Evolutionary conservation across 2,113 vertebrate genomes (phyloP).

Genomic region (Dissostichus mawsoni): DNA sequence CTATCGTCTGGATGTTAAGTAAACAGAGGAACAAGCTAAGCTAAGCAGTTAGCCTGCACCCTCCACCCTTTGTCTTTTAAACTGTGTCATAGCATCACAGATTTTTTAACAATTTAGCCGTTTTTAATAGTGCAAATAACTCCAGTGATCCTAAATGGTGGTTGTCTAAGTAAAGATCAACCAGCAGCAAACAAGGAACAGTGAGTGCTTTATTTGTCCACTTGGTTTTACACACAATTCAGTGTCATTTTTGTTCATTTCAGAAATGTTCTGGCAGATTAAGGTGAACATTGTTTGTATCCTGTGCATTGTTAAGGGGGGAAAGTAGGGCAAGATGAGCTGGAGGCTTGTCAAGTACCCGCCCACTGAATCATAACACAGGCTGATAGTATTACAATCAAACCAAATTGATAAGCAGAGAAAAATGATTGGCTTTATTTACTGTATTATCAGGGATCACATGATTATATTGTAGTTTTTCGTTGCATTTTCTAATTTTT

Average conservation of each 20-base stretch:
- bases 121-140: background rate
- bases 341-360: conserved; percentile 49
- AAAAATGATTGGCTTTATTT: background rate
- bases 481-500: background rate
- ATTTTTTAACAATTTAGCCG: too few species aligned
- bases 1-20: too few species aligned
- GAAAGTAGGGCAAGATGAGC: conserved; percentile 67
- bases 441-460: background rate
- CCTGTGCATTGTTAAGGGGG: conserved; percentile 32
- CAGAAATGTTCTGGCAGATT: conserved; percentile 25
- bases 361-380: conserved; percentile 44
- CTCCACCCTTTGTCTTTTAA: too few species aligned
- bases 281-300: conserved; percentile 50
- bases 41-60: too few species aligned
- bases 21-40: too few species aligned
- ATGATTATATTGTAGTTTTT: background rate
- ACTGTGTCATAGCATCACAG: too few species aligned
- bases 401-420: background rate
- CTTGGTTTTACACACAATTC: conserved; percentile 2
- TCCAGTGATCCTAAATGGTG: background rate
- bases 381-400: conserved; percentile 10
- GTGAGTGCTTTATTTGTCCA: background rate
- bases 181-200: conserved; percentile 13
- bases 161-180: background rate
- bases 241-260: conserved; percentile 20